A percentile compares a stretch with the other conserved stretches of the same genome.
Evolutionary conservation across 2,888 invertebrate species (phyloP).

Genomic region (Drosophila peninsularis): DNA sequence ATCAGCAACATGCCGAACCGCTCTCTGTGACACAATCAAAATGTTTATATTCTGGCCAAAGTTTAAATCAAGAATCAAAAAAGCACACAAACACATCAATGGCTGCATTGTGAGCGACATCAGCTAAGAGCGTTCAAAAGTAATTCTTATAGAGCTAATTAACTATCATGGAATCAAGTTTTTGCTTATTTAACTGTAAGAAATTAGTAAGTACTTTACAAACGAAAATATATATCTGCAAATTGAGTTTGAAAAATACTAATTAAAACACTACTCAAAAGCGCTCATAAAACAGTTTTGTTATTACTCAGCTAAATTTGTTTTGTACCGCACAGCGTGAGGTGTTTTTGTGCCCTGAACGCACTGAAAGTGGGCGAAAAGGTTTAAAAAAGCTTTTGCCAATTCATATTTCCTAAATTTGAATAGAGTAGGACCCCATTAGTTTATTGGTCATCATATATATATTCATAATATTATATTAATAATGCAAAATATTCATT

Average conservation of each 20-base stretch:
- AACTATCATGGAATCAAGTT: neutral
- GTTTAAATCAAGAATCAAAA: conserved; percentile 16
- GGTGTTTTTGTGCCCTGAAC: neutral
- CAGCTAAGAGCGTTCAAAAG: neutral
- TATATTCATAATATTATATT: too few species aligned
- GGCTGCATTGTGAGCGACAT: neutral
- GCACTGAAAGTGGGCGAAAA: neutral
- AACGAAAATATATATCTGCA: neutral
- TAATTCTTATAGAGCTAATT: neutral
- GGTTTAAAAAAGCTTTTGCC: too few species aligned
- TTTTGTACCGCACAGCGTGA: neutral
- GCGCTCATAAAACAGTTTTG: neutral
- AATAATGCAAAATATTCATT: too few species aligned
- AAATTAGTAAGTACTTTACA: neutral
- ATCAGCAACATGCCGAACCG: conserved; percentile 47
- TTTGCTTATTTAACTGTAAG: neutral
- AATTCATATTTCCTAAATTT: too few species aligned
- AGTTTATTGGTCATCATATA: too few species aligned
- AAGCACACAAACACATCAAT: neutral
- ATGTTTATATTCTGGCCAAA: conserved; percentile 41
- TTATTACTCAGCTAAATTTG: neutral
- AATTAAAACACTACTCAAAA: neutral
- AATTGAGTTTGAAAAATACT: neutral
- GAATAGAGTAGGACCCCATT: too few species aligned
- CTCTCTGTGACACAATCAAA: conserved; percentile 40